Percentiles rank a stretch among this genome's conserved stretches.
Conservation (phyloP, 2,797 vertebrate genomes). For the Cossypha polioptera region DNA sequence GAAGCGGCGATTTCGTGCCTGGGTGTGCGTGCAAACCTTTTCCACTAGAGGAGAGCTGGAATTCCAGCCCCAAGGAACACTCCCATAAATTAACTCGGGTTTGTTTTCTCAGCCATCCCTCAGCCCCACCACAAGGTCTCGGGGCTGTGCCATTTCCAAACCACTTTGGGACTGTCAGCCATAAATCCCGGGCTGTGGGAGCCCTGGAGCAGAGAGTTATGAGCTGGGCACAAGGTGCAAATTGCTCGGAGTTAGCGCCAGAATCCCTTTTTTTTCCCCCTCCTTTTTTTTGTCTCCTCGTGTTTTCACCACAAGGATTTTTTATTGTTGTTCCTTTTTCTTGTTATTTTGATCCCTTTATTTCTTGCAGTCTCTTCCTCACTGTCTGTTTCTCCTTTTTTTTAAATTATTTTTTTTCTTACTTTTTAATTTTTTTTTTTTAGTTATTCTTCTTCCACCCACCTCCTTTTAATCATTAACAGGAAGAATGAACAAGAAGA, state of each 20-base stretch:
- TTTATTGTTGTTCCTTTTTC: neutral
- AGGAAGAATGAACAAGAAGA: neutral
- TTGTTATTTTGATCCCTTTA: neutral
- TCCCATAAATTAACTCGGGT: conserved; percentile 53
- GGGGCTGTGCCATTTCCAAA: conserved; percentile 55
- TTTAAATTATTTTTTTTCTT: no score
- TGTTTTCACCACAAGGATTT: neutral
- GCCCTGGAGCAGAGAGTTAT: conserved; percentile 19
- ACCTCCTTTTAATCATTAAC: neutral
- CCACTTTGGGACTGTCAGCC: conserved; percentile 42
- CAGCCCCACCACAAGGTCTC: neutral
- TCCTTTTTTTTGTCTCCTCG: accelerated
- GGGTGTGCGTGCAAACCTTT: neutral
- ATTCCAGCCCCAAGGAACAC: conserved; percentile 35
- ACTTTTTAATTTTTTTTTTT: no score
- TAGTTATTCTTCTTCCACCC: accelerated
- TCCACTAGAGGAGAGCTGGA: conserved; percentile 41
- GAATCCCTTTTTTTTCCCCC: neutral
- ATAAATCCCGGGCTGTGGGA: neutral
- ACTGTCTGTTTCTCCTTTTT: accelerated
- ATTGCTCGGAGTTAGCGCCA: conserved; percentile 61
- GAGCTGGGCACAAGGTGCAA: conserved; percentile 63
- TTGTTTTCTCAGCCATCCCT: conserved; percentile 26
- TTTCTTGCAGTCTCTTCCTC: neutral
- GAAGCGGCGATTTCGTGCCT: neutral